phyloP scores from a whole-genome alignment of 2,113 vertebrate genomes.

The Notiomystis cincta region DNA sequence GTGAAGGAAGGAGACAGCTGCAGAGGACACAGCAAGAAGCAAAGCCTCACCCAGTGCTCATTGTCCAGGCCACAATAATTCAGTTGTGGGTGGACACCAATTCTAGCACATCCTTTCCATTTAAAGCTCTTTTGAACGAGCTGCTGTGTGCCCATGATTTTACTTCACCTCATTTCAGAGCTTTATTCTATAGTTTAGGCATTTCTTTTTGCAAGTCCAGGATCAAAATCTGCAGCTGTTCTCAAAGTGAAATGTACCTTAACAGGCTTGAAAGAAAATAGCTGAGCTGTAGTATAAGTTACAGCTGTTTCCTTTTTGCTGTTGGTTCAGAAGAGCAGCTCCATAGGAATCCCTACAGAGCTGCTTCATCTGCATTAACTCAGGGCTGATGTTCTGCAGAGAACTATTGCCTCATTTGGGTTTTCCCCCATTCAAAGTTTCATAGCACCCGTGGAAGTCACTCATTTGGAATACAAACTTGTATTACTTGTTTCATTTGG shows the following conservation, averaged over 20 bases:
- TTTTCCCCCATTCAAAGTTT: neutral
- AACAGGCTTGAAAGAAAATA: neutral
- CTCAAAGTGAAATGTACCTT: neutral
- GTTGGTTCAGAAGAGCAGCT: neutral
- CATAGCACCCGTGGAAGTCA: neutral
- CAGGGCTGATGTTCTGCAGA: neutral
- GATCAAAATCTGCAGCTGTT: neutral
- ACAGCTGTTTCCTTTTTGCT: neutral
- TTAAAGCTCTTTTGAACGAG: neutral
- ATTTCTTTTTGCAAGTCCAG: neutral
- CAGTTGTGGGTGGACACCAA: neutral
- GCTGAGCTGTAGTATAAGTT: neutral
- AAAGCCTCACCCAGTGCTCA: neutral
- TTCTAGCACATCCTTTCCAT: neutral
- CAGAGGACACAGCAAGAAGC: neutral
- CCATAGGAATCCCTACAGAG: neutral
- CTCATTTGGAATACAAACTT: neutral
- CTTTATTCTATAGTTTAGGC: neutral
- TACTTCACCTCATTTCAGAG: neutral
- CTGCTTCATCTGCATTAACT: neutral
- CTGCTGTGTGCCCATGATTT: neutral
- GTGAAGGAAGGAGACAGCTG: constrained; percentile 97
- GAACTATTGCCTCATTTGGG: neutral
- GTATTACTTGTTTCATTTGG: neutral
- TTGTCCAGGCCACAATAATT: neutral